Conservation (phyloP, 35 echinoderm and acorn worm genomes). For the Ophioderma brevispina region DNA sequence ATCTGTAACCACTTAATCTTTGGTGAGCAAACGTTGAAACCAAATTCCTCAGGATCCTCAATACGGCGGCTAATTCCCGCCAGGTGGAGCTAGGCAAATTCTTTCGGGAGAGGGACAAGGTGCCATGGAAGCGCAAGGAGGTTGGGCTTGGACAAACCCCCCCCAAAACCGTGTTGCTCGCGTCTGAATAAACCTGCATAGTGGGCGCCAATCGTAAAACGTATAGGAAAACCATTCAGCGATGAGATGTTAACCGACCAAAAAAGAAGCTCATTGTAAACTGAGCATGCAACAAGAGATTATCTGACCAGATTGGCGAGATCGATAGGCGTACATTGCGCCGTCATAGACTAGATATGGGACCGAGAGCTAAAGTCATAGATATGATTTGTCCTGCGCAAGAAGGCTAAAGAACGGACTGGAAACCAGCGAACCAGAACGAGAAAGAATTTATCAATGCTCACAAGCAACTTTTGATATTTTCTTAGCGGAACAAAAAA, state of each 20-base stretch:
- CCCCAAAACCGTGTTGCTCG: slow-evolving; percentile 16
- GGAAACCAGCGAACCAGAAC: not conserved
- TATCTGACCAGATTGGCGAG: slow-evolving; percentile 12
- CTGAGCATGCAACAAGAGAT: not conserved
- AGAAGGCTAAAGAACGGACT: not conserved
- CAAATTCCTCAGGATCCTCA: not conserved
- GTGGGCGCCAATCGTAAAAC: not conserved
- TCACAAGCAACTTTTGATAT: not conserved
- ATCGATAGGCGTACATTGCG: not conserved
- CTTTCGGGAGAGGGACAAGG: not conserved
- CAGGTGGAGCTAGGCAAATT: slow-evolving; percentile 10
- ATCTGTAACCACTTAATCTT: slow-evolving; percentile 38
- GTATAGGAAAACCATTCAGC: slow-evolving; percentile 37
- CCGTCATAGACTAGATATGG: not conserved
- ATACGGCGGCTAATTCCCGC: slow-evolving; percentile 26
- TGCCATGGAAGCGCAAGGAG: not conserved
- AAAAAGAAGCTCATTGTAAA: not conserved
- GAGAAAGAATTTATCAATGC: not conserved
- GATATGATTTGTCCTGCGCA: slow-evolving; percentile 27
- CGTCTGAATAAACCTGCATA: slow-evolving; percentile 35
- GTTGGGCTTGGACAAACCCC: not conserved
- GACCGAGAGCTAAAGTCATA: slow-evolving; percentile 9
- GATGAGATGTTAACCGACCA: not conserved
- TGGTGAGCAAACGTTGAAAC: not conserved
- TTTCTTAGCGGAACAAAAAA: not conserved